Conservation (phyloP, 2,113 vertebrate genomes). For the Eupsittula cactorum region DNA sequence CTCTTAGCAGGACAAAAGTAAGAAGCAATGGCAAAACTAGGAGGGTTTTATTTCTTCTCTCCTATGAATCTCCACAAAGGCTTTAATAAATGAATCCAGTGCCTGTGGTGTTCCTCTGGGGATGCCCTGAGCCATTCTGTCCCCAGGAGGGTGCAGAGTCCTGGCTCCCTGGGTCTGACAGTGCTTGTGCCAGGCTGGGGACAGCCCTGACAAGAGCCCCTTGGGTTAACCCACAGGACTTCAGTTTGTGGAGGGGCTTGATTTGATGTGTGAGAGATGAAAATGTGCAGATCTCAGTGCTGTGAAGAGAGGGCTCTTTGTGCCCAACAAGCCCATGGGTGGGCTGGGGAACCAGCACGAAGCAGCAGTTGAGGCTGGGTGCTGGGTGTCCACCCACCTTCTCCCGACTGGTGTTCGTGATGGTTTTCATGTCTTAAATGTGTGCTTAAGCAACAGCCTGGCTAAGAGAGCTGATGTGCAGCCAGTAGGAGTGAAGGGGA, state of each 20-base stretch:
- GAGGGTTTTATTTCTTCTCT: background rate
- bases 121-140: rapidly evolving
- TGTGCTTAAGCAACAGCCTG: background rate
- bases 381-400: background rate
- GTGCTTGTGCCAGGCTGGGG: background rate
- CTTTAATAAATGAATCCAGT: background rate
- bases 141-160: background rate
- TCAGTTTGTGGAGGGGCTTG: background rate
- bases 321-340: background rate
- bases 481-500: background rate
- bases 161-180: rapidly evolving
- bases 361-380: background rate
- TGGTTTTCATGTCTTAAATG: background rate
- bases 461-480: background rate
- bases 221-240: background rate
- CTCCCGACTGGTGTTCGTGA: background rate
- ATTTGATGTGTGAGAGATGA: background rate
- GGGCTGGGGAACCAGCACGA: background rate
- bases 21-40: background rate
- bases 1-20: background rate
- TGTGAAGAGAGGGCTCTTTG: background rate
- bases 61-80: background rate
- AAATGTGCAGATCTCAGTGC: background rate
- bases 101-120: background rate
- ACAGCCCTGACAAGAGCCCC: background rate